Evolutionary conservation across 2,888 invertebrate species (phyloP).

Genomic region (Synanthedon myopaeformis): DNA sequence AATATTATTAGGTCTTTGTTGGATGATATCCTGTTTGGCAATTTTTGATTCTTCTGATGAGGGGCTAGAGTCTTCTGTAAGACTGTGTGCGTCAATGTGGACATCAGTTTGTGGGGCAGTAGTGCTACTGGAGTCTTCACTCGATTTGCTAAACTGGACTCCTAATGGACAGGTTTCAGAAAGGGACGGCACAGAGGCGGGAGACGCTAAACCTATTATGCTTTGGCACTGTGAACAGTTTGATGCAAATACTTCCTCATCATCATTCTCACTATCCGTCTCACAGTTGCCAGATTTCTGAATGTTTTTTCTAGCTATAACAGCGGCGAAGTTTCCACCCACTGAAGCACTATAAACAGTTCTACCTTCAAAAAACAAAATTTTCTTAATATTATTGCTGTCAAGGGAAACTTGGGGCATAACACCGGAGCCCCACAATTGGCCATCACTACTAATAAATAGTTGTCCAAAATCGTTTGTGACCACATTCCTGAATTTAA

Average conservation of each 20-base stretch:
- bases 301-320: conserved; percentile 74
- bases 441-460: conserved; percentile 75
- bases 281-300: conserved; percentile 63
- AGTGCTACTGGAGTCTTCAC: conserved; percentile 73
- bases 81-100: conserved; percentile 64
- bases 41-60: conserved; percentile 68
- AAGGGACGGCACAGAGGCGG: conserved; percentile 70
- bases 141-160: conserved; percentile 69
- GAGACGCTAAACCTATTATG: conserved; percentile 67
- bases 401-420: conserved; percentile 77
- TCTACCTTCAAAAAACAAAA: conserved; percentile 77
- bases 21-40: conserved; percentile 48
- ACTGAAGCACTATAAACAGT: conserved; percentile 78
- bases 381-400: conserved; percentile 70
- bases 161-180: conserved; percentile 76
- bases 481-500: conserved; percentile 73
- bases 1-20: conserved; percentile 26
- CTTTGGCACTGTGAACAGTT: conserved; percentile 75
- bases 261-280: conserved; percentile 71
- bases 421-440: conserved; percentile 77
- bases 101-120: conserved; percentile 70
- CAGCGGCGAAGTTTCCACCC: conserved; percentile 82
- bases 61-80: conserved; percentile 69
- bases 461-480: conserved; percentile 73
- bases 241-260: conserved; percentile 74